Evolutionary conservation across 2,113 vertebrate species (phyloP).

Genomic region (Grammomys surdaster): DNA sequence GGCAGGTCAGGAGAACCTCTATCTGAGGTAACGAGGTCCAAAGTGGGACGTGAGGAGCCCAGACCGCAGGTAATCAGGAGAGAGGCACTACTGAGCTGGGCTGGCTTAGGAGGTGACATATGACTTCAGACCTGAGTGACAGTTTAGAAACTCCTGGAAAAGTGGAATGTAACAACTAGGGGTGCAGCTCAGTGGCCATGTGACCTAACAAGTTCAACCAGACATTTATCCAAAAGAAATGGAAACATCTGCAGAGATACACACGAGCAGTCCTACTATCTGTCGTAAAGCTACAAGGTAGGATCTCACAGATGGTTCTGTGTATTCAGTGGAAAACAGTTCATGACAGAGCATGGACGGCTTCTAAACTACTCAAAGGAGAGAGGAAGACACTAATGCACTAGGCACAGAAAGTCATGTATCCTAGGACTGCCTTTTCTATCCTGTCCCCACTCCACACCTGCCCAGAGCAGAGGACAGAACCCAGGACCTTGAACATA

Average conservation of each 20-base stretch:
- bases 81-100: neutral
- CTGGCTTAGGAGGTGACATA: neutral
- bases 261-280: neutral
- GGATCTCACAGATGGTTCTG: neutral
- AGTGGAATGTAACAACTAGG: neutral
- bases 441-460: too few relatives aligned
- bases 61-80: neutral
- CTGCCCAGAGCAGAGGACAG: neutral
- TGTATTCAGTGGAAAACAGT: neutral
- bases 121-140: neutral
- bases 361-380: neutral
- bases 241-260: too few relatives aligned
- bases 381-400: neutral
- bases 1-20: fast-evolving
- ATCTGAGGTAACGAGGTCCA: neutral
- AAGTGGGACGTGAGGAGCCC: neutral
- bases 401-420: neutral
- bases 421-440: neutral
- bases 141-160: neutral
- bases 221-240: neutral
- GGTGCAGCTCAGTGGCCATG: neutral
- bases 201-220: neutral
- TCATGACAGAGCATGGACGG: neutral
- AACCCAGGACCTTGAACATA: neutral
- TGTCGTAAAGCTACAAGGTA: neutral